Base-by-base conservation (phyloP, 1,140 invertebrate species). In the Chelonus insularis region DNA sequence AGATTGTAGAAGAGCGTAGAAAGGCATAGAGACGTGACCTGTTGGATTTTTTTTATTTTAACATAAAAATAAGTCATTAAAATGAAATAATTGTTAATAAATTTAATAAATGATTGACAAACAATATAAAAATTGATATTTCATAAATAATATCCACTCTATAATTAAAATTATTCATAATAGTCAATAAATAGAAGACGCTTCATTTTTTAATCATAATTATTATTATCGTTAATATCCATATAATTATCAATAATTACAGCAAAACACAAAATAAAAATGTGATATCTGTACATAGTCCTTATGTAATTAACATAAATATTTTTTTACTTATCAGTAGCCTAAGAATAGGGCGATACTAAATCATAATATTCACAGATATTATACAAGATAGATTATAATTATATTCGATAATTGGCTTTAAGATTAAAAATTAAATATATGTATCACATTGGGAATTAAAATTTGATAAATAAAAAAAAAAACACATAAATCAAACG, bases 141-240 rank as follows among this genome's bases (percentile, higher is more conserved):
- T 20, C 14, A 12, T 39, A 18, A 18, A 16, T n/a, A 48, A 48
- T 51, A 29, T 32, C 12, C n/a, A n/a, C n/a, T n/a, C n/a, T n/a
- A n/a, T n/a, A n/a, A n/a, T n/a, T n/a, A n/a, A n/a, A n/a, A n/a
- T n/a, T n/a, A n/a, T n/a, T n/a, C n/a, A n/a, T n/a, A n/a, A n/a
- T n/a, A n/a, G n/a, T 18, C 20, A 55, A 41, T 11, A 4, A 37
- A 39, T 2, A n/a, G n/a, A 55, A 55, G 7, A 23, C n/a, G 32
- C 12, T 7, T 59, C 36, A 37, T 63, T 77, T 76, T 81, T 80
- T 79, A 80, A 80, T 82, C 75, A 79, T 80, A 82, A 77, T 82
- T 82, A 82, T 81, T 81, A 81, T 82, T 80, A 82, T 81, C 78
- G 69, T 82, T 82, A 81, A 80, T 82, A 79, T 82, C 78, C 79